A percentile compares a stretch with the other conserved stretches of the same genome.
Conservation (phyloP, 2,113 vertebrate genomes). For the Etia nguti region DNA sequence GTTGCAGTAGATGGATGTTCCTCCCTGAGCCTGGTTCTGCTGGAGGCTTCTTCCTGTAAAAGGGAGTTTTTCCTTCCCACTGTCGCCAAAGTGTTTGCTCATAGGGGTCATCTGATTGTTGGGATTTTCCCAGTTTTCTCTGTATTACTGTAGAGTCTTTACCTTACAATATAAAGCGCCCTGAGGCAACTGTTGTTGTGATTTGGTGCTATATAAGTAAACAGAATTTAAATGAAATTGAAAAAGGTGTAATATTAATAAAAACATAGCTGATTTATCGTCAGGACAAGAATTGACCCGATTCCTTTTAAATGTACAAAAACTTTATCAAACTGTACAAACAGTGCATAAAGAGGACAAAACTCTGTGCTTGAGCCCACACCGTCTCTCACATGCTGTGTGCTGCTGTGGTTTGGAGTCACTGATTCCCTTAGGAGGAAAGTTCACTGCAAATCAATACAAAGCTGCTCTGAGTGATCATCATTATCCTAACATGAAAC, state of each 20-base stretch:
- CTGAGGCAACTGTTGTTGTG: background rate
- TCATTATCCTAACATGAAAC: background rate
- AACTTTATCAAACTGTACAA: background rate
- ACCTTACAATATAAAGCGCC: background rate
- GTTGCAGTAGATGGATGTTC: background rate
- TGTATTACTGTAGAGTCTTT: background rate
- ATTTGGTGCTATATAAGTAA: background rate
- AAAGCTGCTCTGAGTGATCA: background rate
- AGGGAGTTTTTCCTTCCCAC: background rate
- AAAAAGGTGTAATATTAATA: background rate
- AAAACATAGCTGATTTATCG: background rate
- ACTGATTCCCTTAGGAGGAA: background rate
- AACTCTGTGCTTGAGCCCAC: background rate
- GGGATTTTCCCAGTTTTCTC: background rate
- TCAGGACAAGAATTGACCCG: background rate
- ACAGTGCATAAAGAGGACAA: background rate
- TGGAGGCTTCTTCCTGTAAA: background rate
- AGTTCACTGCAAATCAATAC: background rate
- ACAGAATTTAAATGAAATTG: background rate
- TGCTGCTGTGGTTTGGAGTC: background rate
- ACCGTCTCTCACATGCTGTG: background rate
- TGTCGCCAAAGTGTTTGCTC: background rate
- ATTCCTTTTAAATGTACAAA: background rate
- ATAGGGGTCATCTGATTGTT: background rate
- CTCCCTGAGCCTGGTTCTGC: background rate